A percentile compares a stretch with the other conserved stretches of the same genome.
These are phyloP conservation scores for Hystrix brachyura DNA, from an alignment of 2,113 vertebrate species.

Conservation along the genomic window DNA sequence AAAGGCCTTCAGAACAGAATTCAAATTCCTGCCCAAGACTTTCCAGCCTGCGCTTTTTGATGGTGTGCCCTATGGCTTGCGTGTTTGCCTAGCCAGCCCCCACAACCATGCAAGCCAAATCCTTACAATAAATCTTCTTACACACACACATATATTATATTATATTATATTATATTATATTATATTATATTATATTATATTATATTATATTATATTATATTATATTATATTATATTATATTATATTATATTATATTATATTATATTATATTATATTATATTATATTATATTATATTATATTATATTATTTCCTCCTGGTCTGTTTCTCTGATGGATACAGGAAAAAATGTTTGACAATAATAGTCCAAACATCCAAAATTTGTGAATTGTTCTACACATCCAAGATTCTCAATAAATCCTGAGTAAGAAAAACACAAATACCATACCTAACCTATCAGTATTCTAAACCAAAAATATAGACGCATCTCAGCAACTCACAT, in stretches of 20 bases:
- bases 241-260: neutral
- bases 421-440: neutral
- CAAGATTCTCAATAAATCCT: constrained; percentile 31
- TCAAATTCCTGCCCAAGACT: neutral
- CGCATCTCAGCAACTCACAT: neutral
- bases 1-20: constrained; percentile 31
- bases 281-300: neutral
- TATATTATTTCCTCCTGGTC: neutral
- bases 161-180: neutral
- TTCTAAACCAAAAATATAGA: neutral
- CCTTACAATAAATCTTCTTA: constrained; percentile 21
- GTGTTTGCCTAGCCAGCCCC: neutral
- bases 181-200: neutral
- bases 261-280: neutral
- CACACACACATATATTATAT: neutral
- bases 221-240: neutral
- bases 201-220: neutral
- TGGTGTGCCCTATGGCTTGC: neutral
- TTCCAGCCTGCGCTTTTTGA: neutral
- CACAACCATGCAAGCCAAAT: neutral
- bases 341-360: neutral
- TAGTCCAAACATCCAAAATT: neutral
- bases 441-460: neutral
- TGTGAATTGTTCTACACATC: neutral
- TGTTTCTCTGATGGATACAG: neutral